phyloP scores from a whole-genome alignment of 2,797 vertebrate species.

The Parambassis ranga region DNA sequence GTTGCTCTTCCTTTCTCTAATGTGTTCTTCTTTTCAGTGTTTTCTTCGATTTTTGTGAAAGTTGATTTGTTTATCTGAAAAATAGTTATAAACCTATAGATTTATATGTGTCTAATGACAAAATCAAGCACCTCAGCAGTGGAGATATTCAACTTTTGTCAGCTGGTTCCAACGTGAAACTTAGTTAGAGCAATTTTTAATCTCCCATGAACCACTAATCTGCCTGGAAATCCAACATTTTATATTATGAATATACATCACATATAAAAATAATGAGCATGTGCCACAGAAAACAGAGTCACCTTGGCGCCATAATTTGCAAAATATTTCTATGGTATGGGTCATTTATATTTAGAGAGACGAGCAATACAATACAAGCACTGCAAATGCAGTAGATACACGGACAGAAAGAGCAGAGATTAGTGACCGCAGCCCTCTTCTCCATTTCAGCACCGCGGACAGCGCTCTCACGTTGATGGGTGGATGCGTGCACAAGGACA shows the following conservation, averaged over 20 bases:
- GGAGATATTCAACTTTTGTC: not conserved
- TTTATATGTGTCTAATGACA: not conserved
- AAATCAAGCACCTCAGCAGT: not conserved
- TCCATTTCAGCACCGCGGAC: slow-evolving; percentile 57
- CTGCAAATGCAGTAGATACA: not conserved
- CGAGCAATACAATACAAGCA: too few species aligned
- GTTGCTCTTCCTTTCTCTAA: slow-evolving; percentile 86
- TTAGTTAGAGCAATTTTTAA: too few species aligned
- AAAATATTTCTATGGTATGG: too few species aligned
- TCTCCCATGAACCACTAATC: too few species aligned
- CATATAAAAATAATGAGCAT: not conserved
- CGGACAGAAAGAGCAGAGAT: not conserved
- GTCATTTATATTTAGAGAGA: too few species aligned
- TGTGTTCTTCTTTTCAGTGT: slow-evolving; percentile 89
- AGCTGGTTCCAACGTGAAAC: too few species aligned
- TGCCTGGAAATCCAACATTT: slow-evolving; percentile 5
- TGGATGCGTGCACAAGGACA: slow-evolving; percentile 24
- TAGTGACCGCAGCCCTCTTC: not conserved
- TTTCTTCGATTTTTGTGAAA: slow-evolving; percentile 91
- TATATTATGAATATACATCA: not conserved
- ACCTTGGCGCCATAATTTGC: not conserved
- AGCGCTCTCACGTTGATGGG: slow-evolving; percentile 37
- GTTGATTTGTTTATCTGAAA: slow-evolving; percentile 86
- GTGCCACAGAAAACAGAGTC: not conserved
- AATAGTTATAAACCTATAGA: not conserved